Evolutionary conservation across 2,888 invertebrate species (phyloP).

Genomic region (Branchellion lobata): DNA sequence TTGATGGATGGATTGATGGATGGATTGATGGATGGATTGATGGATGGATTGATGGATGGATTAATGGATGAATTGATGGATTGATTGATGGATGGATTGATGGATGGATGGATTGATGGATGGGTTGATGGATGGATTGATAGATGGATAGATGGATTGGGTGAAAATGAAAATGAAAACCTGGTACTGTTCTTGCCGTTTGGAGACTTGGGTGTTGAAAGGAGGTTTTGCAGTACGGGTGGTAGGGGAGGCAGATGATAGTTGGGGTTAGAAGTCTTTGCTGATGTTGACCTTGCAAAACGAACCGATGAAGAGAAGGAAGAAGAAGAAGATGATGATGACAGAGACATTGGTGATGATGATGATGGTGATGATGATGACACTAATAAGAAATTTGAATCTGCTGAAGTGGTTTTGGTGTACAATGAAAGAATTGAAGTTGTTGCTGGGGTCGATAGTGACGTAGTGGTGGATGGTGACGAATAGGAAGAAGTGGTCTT

Average conservation of each 20-base stretch:
- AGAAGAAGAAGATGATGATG: background rate
- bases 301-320: background rate
- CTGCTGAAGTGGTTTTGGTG: background rate
- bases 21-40: background rate
- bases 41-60: background rate
- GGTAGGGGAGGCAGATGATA: conserved; percentile 8
- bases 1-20: background rate
- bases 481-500: no score
- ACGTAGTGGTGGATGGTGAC: no score
- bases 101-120: no score
- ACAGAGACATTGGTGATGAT: background rate
- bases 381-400: background rate
- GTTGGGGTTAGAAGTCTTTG: background rate
- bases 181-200: conserved; percentile 20
- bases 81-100: no score
- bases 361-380: background rate
- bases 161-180: background rate
- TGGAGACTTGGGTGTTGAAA: background rate
- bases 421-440: background rate
- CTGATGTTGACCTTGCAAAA: background rate
- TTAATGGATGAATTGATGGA: no score
- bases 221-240: conserved; percentile 29
- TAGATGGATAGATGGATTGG: no score
- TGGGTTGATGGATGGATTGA: no score
- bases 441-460: background rate